A percentile compares a stretch with the other conserved stretches of the same genome.
Conservation (phyloP, 2,888 invertebrate species). For the Melanostoma mellinum region DNA sequence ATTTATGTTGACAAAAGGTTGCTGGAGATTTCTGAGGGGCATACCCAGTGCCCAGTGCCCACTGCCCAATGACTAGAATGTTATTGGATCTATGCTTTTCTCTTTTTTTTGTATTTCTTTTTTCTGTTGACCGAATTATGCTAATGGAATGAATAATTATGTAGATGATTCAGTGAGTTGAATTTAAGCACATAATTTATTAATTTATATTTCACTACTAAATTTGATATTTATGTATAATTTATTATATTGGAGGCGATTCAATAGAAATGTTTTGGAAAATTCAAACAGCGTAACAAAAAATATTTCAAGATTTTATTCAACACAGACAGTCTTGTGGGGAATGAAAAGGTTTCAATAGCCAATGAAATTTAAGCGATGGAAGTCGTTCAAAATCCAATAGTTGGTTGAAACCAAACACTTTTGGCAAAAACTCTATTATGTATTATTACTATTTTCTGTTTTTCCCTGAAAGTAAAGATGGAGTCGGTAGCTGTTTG, state of each 20-base stretch:
- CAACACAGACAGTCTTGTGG: too few species aligned
- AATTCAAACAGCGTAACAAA: too few species aligned
- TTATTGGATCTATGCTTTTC: background rate
- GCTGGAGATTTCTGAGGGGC: background rate
- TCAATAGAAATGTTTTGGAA: background rate
- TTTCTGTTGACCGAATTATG: conserved; percentile 38
- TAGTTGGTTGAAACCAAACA: too few species aligned
- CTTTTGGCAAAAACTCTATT: too few species aligned
- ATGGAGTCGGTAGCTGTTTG: too few species aligned
- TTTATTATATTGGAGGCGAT: conserved; percentile 27
- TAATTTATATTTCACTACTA: conserved; percentile 40
- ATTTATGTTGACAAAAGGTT: conserved; percentile 11
- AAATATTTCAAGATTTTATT: too few species aligned
- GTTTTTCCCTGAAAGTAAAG: too few species aligned
- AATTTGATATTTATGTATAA: conserved; percentile 20
- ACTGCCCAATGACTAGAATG: conserved; percentile 1
- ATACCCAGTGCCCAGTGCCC: conserved; percentile 2
- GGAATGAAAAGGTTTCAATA: too few species aligned
- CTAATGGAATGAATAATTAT: conserved; percentile 49
- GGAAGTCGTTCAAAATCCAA: too few species aligned
- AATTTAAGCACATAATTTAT: conserved; percentile 54
- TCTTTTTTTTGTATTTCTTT: background rate
- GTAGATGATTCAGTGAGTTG: conserved; percentile 23
- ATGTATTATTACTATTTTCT: too few species aligned
- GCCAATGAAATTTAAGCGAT: too few species aligned